These are phyloP conservation scores for Camponotus fellah DNA, from an alignment of 2,888 invertebrate species.

Conservation along the genomic window DNA sequence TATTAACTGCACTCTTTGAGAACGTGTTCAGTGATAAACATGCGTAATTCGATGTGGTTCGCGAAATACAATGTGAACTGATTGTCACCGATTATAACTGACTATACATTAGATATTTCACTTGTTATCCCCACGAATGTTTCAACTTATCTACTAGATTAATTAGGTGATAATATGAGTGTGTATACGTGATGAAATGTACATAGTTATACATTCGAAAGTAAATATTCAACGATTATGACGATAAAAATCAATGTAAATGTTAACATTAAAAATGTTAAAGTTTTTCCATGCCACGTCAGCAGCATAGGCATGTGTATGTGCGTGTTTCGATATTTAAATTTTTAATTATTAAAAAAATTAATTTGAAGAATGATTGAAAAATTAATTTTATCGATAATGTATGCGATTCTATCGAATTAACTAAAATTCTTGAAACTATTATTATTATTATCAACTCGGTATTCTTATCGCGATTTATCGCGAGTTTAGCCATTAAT, in stretches of 20 bases:
- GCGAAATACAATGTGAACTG: conserved; percentile 30
- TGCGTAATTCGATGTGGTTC: neutral
- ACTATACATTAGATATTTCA: neutral
- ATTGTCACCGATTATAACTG: conserved; percentile 28
- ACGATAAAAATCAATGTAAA: neutral
- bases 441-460: neutral
- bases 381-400: neutral
- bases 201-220: neutral
- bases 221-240: neutral
- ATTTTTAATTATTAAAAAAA: conserved; percentile 10
- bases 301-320: neutral
- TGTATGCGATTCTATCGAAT: neutral
- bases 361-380: no score
- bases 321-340: neutral
- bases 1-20: neutral
- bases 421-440: neutral
- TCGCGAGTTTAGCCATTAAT: neutral
- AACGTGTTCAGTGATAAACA: neutral
- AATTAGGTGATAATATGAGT: neutral
- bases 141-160: neutral
- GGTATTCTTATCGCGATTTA: neutral
- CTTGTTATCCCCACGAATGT: neutral
- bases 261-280: no score
- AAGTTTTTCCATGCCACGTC: neutral
- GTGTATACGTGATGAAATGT: neutral